Conservation (phyloP, 1,140 invertebrate species). For the Ericerus pela region DNA sequence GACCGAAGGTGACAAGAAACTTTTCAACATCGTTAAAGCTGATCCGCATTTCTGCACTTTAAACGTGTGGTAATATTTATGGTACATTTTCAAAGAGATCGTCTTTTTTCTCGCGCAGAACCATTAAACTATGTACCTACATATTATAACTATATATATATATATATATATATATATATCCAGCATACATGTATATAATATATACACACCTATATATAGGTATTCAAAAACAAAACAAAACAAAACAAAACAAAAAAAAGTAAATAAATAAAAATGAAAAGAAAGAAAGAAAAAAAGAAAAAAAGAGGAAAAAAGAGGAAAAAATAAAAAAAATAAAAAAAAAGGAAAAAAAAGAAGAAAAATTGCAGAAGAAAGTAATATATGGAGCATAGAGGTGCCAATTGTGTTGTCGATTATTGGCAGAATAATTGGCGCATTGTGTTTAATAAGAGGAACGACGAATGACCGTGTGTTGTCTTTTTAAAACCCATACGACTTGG, state of each 20-base stretch:
- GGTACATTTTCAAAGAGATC: constrained; percentile 8
- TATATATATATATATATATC: too few relatives aligned
- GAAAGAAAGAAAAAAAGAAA: too few relatives aligned
- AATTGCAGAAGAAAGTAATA: background rate
- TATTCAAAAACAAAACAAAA: too few relatives aligned
- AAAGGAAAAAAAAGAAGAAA: background rate
- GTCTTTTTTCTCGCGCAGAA: background rate
- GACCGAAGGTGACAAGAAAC: constrained; percentile 4
- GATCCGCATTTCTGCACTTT: constrained; percentile 9
- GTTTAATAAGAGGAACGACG: constrained; percentile 12
- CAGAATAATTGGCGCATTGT: constrained; percentile 10
- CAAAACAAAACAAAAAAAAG: too few relatives aligned
- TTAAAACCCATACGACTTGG: constrained; percentile 6
- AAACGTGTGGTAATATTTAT: constrained; percentile 7
- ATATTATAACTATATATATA: too few relatives aligned
- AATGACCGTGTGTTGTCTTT: constrained; percentile 6
- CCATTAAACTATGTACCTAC: too few relatives aligned
- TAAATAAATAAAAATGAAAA: too few relatives aligned
- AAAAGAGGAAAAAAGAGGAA: background rate
- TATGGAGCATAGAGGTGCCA: constrained; percentile 8
- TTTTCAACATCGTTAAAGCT: constrained; percentile 10
- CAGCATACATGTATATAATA: too few relatives aligned
- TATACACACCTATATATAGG: too few relatives aligned
- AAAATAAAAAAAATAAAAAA: too few relatives aligned
- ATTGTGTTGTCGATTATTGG: constrained; percentile 12